Evolutionary conservation across 2,113 vertebrate genomes (phyloP).

Genomic region (Sakesphorus luctuosus): DNA sequence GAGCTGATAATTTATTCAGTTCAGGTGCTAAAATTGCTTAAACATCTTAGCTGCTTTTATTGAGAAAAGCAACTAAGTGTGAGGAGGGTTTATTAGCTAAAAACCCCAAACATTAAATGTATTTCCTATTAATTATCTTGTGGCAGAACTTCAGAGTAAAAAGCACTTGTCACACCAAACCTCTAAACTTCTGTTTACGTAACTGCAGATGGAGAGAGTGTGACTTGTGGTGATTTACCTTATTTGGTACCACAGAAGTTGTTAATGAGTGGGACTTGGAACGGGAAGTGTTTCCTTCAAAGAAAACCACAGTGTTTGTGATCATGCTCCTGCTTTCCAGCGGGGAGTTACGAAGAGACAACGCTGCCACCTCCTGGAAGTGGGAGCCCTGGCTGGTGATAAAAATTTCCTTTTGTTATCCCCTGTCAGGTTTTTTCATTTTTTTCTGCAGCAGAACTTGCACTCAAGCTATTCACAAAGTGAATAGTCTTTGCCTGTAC

Average conservation of each 20-base stretch:
- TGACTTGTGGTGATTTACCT: neutral
- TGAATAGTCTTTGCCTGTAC: neutral
- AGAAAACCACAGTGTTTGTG: neutral
- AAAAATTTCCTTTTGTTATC: neutral
- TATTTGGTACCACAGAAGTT: neutral
- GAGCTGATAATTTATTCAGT: neutral
- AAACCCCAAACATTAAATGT: neutral
- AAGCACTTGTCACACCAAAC: neutral
- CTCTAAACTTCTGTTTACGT: neutral
- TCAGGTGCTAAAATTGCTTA: neutral
- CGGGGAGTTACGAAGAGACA: neutral
- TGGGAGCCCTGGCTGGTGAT: neutral
- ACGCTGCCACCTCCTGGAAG: constrained; percentile 37
- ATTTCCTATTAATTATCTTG: neutral
- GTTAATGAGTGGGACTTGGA: neutral
- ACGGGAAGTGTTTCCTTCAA: neutral
- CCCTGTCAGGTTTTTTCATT: neutral
- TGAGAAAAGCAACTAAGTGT: neutral
- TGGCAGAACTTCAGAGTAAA: neutral
- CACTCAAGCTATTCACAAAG: neutral
- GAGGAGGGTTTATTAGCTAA: neutral
- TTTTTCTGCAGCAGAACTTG: neutral
- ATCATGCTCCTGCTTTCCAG: neutral
- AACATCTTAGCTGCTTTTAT: neutral
- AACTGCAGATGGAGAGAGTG: neutral